Evolutionary conservation across 1,140 invertebrate genomes (phyloP).

Genomic region (Agraylea sexmaculata): DNA sequence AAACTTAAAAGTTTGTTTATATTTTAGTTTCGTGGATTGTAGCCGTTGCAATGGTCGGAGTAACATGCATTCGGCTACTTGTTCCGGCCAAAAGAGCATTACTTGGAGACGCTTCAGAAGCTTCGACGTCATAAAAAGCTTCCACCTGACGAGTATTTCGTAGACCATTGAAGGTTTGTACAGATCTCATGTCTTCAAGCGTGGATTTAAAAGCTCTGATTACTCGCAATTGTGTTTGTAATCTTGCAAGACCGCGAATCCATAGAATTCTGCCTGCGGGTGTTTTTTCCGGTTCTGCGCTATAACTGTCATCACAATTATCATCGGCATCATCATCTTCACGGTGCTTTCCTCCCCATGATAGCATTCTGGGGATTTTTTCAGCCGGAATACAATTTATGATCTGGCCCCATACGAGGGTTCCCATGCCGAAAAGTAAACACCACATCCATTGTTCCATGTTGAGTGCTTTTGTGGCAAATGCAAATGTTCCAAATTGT

Average conservation of each 20-base stretch:
- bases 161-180: slow-evolving; percentile 79
- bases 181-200: slow-evolving; percentile 82
- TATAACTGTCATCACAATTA: slow-evolving; percentile 59
- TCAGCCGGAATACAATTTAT: slow-evolving; percentile 40
- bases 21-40: slow-evolving; percentile 20
- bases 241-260: slow-evolving; percentile 81
- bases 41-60: background rate
- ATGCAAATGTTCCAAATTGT: slow-evolving; percentile 49
- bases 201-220: slow-evolving; percentile 92
- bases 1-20: slow-evolving; percentile 10
- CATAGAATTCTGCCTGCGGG: slow-evolving; percentile 82
- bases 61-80: slow-evolving; percentile 6
- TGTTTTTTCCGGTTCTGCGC: slow-evolving; percentile 62
- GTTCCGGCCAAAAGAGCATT: slow-evolving; percentile 4
- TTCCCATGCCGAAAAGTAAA: slow-evolving; percentile 28
- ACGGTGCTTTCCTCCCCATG: slow-evolving; percentile 11
- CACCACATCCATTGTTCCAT: slow-evolving; percentile 52
- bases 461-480: slow-evolving; percentile 43
- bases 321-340: slow-evolving; percentile 14
- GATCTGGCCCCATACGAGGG: slow-evolving; percentile 56
- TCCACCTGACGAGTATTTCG: slow-evolving; percentile 57
- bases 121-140: slow-evolving; percentile 37
- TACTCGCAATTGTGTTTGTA: slow-evolving; percentile 92
- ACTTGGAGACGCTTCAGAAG: slow-evolving; percentile 4
- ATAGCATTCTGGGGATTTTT: slow-evolving; percentile 16